phyloP scores from a whole-genome alignment of 2,888 invertebrate species.

The Hirtodrosophila duncani region DNA sequence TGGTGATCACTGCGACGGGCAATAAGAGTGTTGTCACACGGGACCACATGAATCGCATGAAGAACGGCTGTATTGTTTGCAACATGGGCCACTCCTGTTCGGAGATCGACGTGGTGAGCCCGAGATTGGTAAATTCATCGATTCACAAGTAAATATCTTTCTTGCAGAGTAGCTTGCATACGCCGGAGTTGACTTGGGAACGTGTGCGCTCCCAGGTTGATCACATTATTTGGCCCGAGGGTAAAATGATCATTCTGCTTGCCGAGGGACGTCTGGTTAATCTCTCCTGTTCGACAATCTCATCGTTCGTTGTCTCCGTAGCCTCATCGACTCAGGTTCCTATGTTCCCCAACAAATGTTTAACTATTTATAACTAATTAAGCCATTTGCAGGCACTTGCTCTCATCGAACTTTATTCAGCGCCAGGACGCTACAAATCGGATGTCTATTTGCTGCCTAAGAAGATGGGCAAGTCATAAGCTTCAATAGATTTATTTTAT shows the following conservation, averaged over 20 bases:
- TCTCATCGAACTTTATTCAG: slow-evolving; percentile 97
- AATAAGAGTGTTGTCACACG: slow-evolving; percentile 96
- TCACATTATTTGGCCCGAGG: slow-evolving; percentile 98
- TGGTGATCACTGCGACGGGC: slow-evolving; percentile 96
- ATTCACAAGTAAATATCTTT: background rate
- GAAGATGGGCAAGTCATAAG: slow-evolving; percentile 88
- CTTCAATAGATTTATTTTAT: background rate
- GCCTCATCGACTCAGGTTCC: slow-evolving; percentile 93
- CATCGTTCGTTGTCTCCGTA: slow-evolving; percentile 97
- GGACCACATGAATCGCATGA: slow-evolving; percentile 97
- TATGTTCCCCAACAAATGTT: background rate
- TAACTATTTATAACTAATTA: no score
- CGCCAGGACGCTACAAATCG: slow-evolving; percentile 93
- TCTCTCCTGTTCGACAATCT: slow-evolving; percentile 95
- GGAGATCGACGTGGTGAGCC: slow-evolving; percentile 92
- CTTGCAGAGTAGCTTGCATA: slow-evolving; percentile 89
- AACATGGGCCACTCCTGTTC: slow-evolving; percentile 98
- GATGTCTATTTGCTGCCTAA: slow-evolving; percentile 97
- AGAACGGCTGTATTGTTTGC: slow-evolving; percentile 95
- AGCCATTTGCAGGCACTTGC: slow-evolving; percentile 88
- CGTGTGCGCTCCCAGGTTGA: slow-evolving; percentile 97
- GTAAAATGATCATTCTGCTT: slow-evolving; percentile 93
- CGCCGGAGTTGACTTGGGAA: slow-evolving; percentile 97
- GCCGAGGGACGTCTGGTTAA: slow-evolving; percentile 97
- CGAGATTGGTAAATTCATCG: background rate